Evolutionary conservation across 2,113 vertebrate species (phyloP), one percentile per base, ranked within the genome.

Genomic region (Alces alces): DNA sequence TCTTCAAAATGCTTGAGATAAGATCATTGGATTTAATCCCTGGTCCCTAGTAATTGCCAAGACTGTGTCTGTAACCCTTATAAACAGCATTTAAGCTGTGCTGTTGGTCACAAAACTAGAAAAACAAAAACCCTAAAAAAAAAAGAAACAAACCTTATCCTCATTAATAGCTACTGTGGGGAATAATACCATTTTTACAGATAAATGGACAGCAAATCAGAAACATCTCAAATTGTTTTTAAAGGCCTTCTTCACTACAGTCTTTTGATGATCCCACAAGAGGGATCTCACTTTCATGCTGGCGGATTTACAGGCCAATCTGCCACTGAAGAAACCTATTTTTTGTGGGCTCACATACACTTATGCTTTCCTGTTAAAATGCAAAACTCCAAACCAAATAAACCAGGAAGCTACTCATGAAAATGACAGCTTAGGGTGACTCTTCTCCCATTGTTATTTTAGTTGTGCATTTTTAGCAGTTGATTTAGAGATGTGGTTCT

Each of bases 1-100:
- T 92, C 93, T 85, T 86, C 85, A 94, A 19, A 93, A 96, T 96
- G 54, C 96, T 90, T 45, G 50, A 43, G 64, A 86, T 94, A 91
- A 94, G 96, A 97, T 93, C 55, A 21, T 61, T 73, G 58, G 47
- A n/a, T 88, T 89, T 90, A 94, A 93, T 95, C 50, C 36, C 36
- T 82, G 10, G 30, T 95, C 50, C 43, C 36, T 82, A 10, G 27
- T 90, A 58, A 91, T 94, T 76, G 88, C 73, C 64, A 57, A 79
- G 82, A 28, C 33, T 4, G 43, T 27, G 15, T 91, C 91, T 95
- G 43, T 78, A 36, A 94, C 86, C 52, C 64, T 88, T 79, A 52
- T 54, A 55, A 36, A 88, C 55, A 55, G n/a, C 64, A 43, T 55
- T 60, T 88, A 85, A 97, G 39, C 54, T 19, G 3, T 47, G 55